Evolutionary conservation across 1,140 invertebrate species (phyloP), one percentile per base, ranked within the genome.

Genomic region (Scaptomyza pallida): DNA sequence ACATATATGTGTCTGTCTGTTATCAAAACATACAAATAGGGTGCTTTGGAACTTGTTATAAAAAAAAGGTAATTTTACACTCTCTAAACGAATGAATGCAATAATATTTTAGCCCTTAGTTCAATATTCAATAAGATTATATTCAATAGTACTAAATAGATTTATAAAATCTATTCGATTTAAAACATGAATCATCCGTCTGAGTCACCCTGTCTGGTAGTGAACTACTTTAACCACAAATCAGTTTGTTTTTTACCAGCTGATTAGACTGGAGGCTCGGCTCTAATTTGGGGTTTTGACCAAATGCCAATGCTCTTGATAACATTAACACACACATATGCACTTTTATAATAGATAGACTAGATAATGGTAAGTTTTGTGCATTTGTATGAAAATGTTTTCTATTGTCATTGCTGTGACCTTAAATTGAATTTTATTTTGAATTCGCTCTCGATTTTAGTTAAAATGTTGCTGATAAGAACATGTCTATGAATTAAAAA

Each of bases 371-470:
- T 23, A 10, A 10, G 8, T 26, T 48, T 30, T 2, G 23, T 48
- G 15, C 2, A 48, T n/a, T n/a, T 48, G 12, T 26, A 48, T 13
- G n/a, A 12, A 26, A 48, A 0, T 17, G 33, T 9, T 15, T 19
- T 35, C 56, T 51, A 23, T 63, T 67, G 75, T 63, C 75, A 78
- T 75, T 78, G 72, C 41, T 21, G 16, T 15, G 62, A 75, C 75
- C 61, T 75, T 52, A 54, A 54, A 57, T 52, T 40, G 41, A 64
- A 37, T 64, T 59, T 70, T 13, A 33, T 37, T 57, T 57, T 44
- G 40, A 4, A 21, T 21, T 21, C 19, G 19, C 19, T 21, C 19
- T 21, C 19, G 19, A 21, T 21, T 21, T 21, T 21, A 21, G 19
- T 21, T 21, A 21, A 21, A 21, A 21, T 26, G 23, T 5, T 2